Base-by-base conservation (phyloP, 1,140 invertebrate species). In the Temnothorax curvispinosus region DNA sequence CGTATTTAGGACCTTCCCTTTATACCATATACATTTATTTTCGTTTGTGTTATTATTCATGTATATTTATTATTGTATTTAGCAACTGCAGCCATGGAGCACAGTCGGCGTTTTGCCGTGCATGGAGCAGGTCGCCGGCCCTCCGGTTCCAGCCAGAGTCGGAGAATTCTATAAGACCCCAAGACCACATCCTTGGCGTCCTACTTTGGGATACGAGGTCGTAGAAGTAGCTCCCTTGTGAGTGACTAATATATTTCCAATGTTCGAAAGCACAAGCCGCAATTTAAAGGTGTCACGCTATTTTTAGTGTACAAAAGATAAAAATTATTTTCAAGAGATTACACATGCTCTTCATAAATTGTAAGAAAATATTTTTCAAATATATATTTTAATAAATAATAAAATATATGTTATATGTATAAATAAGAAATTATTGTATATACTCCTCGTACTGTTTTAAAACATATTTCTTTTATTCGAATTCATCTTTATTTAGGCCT, bases 131-230 rank as follows among this genome's bases (percentile, higher is more conserved):
- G 93, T 96, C 35, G 93, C 94, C 41, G 96, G 96, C 4, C 91
- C 95, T 8, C 92, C 95, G 8, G 91, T 96, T 50, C 95, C 96
- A 3, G 77, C 94, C 1, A 94, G 96, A 54, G 93, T 96, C 27
- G 96, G 95, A 44, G 94, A 95, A 78, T 95, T 89, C 62, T 90
- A 86, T 47, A 89, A 86, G 92, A 96, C 96, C 6, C 96, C 96
- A 7, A 95, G 96, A 78, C 96, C 96, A 82, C 97, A 97, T 94
- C 97, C 97, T 2, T 98, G 97, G 97, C 94, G 97, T 69, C 97
- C 97, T n/a, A 97, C 97, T 0, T 95, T 97, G 92, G 97, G 97
- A 35, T 98, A 97, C 90, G 97, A 98, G 94, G 96, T 96, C 81
- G 96, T 97, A 9, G 97, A 97, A 95, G 96, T 97, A 2, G 96